Conservation (phyloP, 1,140 invertebrate genomes). For the Drosophila kepulauana region DNA sequence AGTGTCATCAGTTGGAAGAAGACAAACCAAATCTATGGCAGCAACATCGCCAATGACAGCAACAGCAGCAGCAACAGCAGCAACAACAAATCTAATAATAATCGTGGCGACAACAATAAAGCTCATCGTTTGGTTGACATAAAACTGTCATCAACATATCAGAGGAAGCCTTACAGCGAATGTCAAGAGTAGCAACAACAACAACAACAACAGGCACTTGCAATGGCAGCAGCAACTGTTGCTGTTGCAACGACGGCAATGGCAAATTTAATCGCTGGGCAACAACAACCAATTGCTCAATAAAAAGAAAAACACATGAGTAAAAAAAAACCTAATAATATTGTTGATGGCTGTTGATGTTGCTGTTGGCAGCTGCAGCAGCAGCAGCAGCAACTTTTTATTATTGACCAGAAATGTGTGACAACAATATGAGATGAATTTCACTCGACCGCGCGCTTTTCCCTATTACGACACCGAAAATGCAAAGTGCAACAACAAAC, state of each 20-base stretch:
- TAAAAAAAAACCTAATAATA: constrained; percentile 23
- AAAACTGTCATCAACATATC: constrained; percentile 75
- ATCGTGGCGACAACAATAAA: constrained; percentile 9
- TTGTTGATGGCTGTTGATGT: constrained; percentile 12
- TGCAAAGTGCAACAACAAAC: constrained; percentile 36
- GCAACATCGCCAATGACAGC: neutral
- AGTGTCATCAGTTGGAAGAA: neutral
- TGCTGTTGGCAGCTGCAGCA: constrained; percentile 3
- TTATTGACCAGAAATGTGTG: constrained; percentile 56
- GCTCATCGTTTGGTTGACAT: constrained; percentile 62
- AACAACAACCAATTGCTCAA: constrained; percentile 11
- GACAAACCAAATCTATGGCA: too few relatives aligned
- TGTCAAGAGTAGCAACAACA: constrained; percentile 52
- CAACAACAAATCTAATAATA: neutral
- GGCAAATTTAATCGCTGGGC: constrained; percentile 8
- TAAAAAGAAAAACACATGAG: constrained; percentile 2
- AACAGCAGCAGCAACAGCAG: constrained; percentile 16
- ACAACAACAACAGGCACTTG: constrained; percentile 13
- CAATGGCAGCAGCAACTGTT: constrained; percentile 18
- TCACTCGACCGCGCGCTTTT: constrained; percentile 48
- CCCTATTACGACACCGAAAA: constrained; percentile 68
- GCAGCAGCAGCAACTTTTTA: constrained; percentile 13
- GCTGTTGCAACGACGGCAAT: constrained; percentile 19
- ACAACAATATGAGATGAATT: constrained; percentile 32
- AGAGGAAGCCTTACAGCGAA: constrained; percentile 40